Base-by-base conservation (phyloP, 1,140 invertebrate genomes). In the Drosophila teissieri region DNA sequence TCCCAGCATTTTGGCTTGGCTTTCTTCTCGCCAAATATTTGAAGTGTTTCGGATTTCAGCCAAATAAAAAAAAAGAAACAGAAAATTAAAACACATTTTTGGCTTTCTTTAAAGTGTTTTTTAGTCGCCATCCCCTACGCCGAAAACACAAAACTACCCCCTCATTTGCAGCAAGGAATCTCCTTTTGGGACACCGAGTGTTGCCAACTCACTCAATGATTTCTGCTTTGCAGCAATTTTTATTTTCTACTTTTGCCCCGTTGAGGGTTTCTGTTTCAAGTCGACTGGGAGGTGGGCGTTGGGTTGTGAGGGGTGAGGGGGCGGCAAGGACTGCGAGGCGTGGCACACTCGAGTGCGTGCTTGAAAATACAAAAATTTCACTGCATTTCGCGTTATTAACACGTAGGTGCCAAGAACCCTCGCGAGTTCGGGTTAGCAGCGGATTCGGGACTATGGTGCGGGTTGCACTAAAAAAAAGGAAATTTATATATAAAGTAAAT, bases 311-410 rank as follows among this genome's bases (percentile, higher is more conserved):
- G 63, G 77, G 80, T 75, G 64, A 24, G 36, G 40, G 44, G 63
- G 34, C 44, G 67, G 77, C 54, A 48, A 68, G 63, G 77, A 86
- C 83, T 79, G 55, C 42, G 79, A 81, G 83, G 83, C 84, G 63
- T 88, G 68, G 70, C 70, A 65, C 72, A 49, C 65, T 88, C 80
- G 53, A 88, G 83, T 79, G 72, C 49, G 60, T 89, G 49, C 83
- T 88, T 88, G 49, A 88, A 88, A 88, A 88, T 86, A 83, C 84
- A 88, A 88, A 86, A 79, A 82, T 62, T 79, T 83, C 79, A 89
- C 70, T 73, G 84, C 83, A 83, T 88, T 88, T 88, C 83, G 83
- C 84, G 84, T 88, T 89, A 88, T 88, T 89, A 88, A 88, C 84
- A 89, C 84, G 84, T 88, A 86, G 84, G 84, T 89, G 77, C 84